Base-by-base conservation (phyloP, 1,140 invertebrate species). In the Mizuhopecten yessoensis region DNA sequence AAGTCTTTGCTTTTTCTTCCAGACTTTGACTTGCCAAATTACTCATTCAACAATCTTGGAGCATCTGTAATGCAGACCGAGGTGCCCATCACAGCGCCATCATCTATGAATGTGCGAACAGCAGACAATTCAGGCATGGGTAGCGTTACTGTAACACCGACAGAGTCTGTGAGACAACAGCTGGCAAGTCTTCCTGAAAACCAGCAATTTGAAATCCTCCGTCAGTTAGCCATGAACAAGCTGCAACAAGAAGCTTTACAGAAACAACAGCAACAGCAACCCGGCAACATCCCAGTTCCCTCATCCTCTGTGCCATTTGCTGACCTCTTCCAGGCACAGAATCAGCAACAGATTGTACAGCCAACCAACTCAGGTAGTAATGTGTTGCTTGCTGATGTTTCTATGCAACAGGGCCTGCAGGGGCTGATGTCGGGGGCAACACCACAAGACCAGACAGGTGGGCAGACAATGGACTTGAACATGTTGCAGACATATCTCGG, bases 61-160 rank as follows among this genome's bases (percentile, higher is more conserved):
- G 87, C 89, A 11, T 87, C 49, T 20, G 87, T 87, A 20, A 45
- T 90, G 36, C 90, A 75, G 57, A 75, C 57, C 2, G 57, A 75
- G 9, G 57, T 29, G n/a, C 9, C 88, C 45, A 92, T 57, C 29
- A 49, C 91, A 17, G 90, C 90, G 23, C 86, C 90, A 39, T 87
- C 90, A 0, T 89, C 92, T 49, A 45, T 93, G 39, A 90, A 86
- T 39, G 87, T 90, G n/a, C 88, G 91, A 34, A 92, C 92, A 20
- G 34, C 88, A 7, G 93, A 94, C 49, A 94, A 93, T 86, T 92
- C 92, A 0, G 88, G 39, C 29, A 92, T 94, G 90, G 94, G 92
- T 34, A 93, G 89, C 88, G 91, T 94, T 34, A 93, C 91, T n/a
- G 89, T 93, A 0, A 86, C 87, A 33, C 87, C 90, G 23, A 90